Percentiles rank a stretch among this genome's conserved stretches.
Conservation (phyloP, 2,797 vertebrate species). For the Etheostoma nigrum region DNA sequence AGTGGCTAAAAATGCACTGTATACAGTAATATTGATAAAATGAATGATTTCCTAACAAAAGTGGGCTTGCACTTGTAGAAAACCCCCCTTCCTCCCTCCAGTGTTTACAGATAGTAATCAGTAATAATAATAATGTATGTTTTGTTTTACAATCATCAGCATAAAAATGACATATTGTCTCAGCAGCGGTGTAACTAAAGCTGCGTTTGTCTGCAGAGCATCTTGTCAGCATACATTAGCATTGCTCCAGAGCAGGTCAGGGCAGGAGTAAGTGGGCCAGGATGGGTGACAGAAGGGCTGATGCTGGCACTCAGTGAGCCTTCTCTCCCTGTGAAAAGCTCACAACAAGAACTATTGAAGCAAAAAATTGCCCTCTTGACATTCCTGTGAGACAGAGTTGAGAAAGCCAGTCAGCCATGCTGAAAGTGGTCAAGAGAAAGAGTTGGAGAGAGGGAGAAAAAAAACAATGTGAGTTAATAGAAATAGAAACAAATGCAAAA, state of each 20-base stretch:
- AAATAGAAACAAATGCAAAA: constrained; percentile 22
- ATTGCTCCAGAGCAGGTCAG: constrained; percentile 31
- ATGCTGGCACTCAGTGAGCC: constrained; percentile 51
- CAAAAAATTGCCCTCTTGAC: constrained; percentile 82
- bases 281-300: constrained; percentile 64
- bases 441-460: constrained; percentile 34
- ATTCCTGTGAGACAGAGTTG: constrained; percentile 71
- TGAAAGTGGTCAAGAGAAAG: constrained; percentile 50
- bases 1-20: background rate
- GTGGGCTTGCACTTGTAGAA: background rate
- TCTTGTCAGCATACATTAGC: constrained; percentile 58
- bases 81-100: background rate
- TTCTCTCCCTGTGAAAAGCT: constrained; percentile 67
- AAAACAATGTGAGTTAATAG: constrained; percentile 23
- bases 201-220: constrained; percentile 37
- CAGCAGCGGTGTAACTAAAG: constrained; percentile 24
- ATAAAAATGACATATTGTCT: constrained; percentile 12
- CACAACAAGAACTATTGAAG: constrained; percentile 71
- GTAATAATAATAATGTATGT: background rate
- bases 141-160: constrained; percentile 18
- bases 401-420: constrained; percentile 59
- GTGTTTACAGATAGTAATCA: background rate
- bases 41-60: background rate
- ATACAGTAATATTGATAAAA: constrained; percentile 1
- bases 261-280: constrained; percentile 50